These are phyloP conservation scores for Tichodroma muraria DNA, from an alignment of 2,113 vertebrate genomes.

Conservation along the genomic window DNA sequence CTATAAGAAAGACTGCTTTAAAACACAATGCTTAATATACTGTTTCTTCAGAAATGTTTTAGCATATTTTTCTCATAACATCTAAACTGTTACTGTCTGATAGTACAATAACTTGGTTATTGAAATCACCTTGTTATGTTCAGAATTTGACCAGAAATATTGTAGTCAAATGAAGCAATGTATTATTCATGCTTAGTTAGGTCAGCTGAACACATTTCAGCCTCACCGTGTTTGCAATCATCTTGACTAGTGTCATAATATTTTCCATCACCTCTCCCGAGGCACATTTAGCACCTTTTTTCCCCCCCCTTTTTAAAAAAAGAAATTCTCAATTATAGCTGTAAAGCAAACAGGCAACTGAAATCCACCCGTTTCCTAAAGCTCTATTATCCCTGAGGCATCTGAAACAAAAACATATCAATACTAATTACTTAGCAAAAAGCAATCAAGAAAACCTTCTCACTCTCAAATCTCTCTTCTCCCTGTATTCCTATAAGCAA, in stretches of 20 bases:
- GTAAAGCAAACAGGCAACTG: constrained; percentile 53
- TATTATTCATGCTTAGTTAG: constrained; percentile 44
- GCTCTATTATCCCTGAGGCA: constrained; percentile 38
- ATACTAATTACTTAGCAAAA: constrained; percentile 52
- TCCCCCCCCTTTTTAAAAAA: constrained; percentile 13
- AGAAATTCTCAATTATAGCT: constrained; percentile 54
- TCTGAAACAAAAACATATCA: constrained; percentile 30
- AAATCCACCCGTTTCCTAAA: constrained; percentile 33
- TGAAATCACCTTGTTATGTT: constrained; percentile 34
- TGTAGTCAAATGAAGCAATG: constrained; percentile 38
- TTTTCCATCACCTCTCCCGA: constrained; percentile 61
- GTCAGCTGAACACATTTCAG: constrained; percentile 49
- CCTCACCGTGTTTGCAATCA: constrained; percentile 56
- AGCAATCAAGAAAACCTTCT: constrained; percentile 28
- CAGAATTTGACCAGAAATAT: constrained; percentile 44
- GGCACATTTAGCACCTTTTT: constrained; percentile 65
- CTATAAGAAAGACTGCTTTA: neutral
- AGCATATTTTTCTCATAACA: neutral
- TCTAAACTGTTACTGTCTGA: neutral
- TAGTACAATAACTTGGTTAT: neutral
- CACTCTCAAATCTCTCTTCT: neutral
- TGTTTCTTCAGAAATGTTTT: neutral
- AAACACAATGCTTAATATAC: neutral
- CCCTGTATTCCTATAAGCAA: neutral
- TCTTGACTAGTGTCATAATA: constrained; percentile 73